Conservation (phyloP, 2,888 invertebrate species). For the Podabrus alpinus region DNA sequence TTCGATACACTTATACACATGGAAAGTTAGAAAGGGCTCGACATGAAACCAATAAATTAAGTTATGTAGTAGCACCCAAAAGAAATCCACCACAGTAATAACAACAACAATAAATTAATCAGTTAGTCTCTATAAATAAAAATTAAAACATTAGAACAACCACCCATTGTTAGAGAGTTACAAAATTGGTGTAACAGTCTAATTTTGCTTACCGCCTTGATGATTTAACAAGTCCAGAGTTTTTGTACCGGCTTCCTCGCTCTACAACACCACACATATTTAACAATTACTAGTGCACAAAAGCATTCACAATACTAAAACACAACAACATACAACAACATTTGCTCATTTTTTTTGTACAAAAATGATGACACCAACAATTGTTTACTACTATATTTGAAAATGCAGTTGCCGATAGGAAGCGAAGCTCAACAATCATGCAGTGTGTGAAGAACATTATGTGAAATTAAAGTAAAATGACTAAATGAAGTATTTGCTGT, state of each 20-base stretch:
- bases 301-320: constrained; percentile 21
- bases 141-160: constrained; percentile 17
- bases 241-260: constrained; percentile 90
- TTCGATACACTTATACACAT: constrained; percentile 14
- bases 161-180: constrained; percentile 24
- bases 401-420: constrained; percentile 16
- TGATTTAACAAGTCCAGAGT: constrained; percentile 87
- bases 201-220: constrained; percentile 85
- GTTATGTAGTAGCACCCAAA: constrained; percentile 24
- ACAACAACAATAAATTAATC: constrained; percentile 13
- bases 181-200: constrained; percentile 18
- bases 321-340: not conserved
- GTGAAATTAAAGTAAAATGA: constrained; percentile 16
- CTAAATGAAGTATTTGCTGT: constrained; percentile 1
- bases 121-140: constrained; percentile 1
- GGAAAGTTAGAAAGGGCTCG: constrained; percentile 24
- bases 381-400: not conserved
- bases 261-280: constrained; percentile 64
- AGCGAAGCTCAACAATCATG: constrained; percentile 29
- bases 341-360: not conserved
- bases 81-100: constrained; percentile 8
- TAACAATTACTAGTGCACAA: constrained; percentile 19
- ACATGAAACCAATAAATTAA: constrained; percentile 26
- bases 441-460: constrained; percentile 24
- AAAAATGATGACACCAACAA: not conserved